Base-by-base conservation (phyloP, 2,113 vertebrate genomes). In the Gobius niger region DNA sequence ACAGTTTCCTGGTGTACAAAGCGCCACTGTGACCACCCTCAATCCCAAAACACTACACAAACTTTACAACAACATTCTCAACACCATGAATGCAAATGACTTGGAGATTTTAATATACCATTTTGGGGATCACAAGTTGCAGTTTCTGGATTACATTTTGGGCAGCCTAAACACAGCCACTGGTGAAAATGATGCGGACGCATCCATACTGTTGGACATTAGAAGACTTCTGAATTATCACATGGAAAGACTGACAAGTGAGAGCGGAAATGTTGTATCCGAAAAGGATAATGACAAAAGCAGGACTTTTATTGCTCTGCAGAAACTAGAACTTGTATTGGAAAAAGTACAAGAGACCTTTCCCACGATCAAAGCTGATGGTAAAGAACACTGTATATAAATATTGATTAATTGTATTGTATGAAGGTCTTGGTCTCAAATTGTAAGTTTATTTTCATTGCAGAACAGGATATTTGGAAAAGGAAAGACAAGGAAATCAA, bases 271-370 rank as follows among this genome's bases (percentile, higher is more conserved):
- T 1, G 74, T 82, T 11, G 47, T 74, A 41, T 70, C 11, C 24
- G 65, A 65, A 19, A 79, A 82, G 64, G 78, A 82, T 62, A 78
- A 87, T 62, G 54, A 84, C 49, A 84, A 70, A 47, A 76, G 73
- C 50, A 57, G 44, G 62, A 73, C 70, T 9, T 71, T 74, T 49
- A 59, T 79, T 16, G 72, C 91, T 49, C 85, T 93, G 67, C 81
- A 90, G 87, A 90, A 91, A 73, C 67, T 93, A 72, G 76, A 91
- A 78, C 53, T 67, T 47, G 70, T 94, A 81, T 78, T 94, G 76
- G 87, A 73, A 70, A 81, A 75, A 75, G 0, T 88, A 77, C 92
- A 87, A 87, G 63, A 89, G 65, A 80, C 69, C 65, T 79, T 83
- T 73, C 81, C 59, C 72, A 44, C 67, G 65, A 70, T 82, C 82